Evolutionary conservation across 2,888 invertebrate species (phyloP).

Genomic region (Lamellibrachia satsuma): DNA sequence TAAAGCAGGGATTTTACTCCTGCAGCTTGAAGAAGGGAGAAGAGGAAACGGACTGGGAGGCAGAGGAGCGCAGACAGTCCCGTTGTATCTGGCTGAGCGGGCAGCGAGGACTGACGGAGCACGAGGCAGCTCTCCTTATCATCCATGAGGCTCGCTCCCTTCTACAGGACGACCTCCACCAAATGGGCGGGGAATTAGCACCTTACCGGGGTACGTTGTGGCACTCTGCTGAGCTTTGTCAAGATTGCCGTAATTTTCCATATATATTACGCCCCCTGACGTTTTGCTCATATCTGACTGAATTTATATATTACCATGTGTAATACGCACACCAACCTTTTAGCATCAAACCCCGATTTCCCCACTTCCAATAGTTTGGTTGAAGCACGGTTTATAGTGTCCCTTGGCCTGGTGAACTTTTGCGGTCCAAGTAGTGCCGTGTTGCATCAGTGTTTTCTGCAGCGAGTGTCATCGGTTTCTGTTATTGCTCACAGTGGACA

Average conservation of each 20-base stretch:
- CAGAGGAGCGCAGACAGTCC: slow-evolving; percentile 63
- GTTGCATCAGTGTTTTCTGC: no score
- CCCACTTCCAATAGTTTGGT: no score
- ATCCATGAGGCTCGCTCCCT: slow-evolving; percentile 81
- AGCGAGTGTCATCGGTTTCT: no score
- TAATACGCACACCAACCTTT: no score
- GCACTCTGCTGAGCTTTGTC: background rate
- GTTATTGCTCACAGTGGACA: no score
- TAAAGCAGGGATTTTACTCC: background rate
- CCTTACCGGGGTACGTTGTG: background rate
- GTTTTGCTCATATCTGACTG: no score
- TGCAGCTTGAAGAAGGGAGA: slow-evolving; percentile 73
- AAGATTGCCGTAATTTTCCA: background rate
- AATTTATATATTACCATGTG: no score
- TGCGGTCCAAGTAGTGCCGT: no score
- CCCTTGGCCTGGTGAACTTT: no score
- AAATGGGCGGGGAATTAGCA: slow-evolving; percentile 51
- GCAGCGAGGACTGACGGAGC: slow-evolving; percentile 77
- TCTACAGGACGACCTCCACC: slow-evolving; percentile 67
- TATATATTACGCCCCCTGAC: no score
- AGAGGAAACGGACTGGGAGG: slow-evolving; percentile 74
- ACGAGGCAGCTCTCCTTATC: slow-evolving; percentile 82
- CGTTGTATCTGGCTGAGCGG: slow-evolving; percentile 62
- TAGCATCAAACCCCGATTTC: no score
- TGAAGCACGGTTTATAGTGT: no score